Evolutionary conservation across 1,140 invertebrate genomes (phyloP).

Genomic region (Leptinotarsa defecta): DNA sequence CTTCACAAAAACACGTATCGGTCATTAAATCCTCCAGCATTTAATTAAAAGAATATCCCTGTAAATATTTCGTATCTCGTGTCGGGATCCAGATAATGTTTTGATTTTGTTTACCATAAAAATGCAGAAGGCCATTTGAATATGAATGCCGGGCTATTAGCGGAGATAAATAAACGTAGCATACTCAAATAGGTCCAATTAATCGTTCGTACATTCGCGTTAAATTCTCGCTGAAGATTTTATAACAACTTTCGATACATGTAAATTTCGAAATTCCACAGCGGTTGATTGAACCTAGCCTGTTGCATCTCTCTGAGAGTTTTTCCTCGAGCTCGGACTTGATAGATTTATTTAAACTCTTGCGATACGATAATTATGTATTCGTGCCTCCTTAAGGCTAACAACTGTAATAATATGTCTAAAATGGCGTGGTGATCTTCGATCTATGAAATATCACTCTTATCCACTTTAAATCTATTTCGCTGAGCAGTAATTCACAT

Average conservation of each 20-base stretch:
- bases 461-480: conserved; percentile 28
- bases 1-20: too few relatives aligned
- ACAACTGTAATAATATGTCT: conserved; percentile 28
- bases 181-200: not conserved
- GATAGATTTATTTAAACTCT: conserved; percentile 14
- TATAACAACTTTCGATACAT: conserved; percentile 14
- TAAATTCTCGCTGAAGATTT: conserved; percentile 5
- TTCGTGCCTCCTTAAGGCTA: conserved; percentile 30
- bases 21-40: too few relatives aligned
- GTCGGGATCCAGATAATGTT: conserved; percentile 6
- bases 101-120: conserved; percentile 20
- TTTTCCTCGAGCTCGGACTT: not conserved
- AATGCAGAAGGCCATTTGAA: conserved; percentile 16
- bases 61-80: not conserved
- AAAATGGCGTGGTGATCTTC: conserved; percentile 20
- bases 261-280: conserved; percentile 12
- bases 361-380: conserved; percentile 30
- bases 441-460: conserved; percentile 23
- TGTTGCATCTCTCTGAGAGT: not conserved
- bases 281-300: conserved; percentile 8
- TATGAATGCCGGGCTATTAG: conserved; percentile 16
- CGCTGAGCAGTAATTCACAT: conserved; percentile 12
- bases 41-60: not conserved
- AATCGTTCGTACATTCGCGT: conserved; percentile 13
- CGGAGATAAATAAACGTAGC: not conserved